Evolutionary conservation across 2,797 vertebrate genomes (phyloP), one percentile per base, ranked within the genome.

Genomic region (Argya squamiceps): DNA sequence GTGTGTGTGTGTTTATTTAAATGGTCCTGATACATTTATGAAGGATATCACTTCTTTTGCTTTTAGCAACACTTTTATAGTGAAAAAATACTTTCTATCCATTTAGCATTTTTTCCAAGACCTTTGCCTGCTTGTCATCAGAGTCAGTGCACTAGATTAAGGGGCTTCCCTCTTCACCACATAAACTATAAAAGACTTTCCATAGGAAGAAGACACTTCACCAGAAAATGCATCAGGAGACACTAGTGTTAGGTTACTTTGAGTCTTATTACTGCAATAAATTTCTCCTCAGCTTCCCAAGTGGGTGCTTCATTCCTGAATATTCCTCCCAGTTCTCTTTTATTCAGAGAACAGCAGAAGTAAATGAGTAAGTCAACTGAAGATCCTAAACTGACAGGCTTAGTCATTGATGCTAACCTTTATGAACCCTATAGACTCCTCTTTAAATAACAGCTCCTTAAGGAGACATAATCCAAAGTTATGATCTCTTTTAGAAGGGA

Each of bases 361-460:
- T 44, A 64, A 95, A 89, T 80, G 44, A 91, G 52, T 91, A 93
- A 95, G 93, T 85, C 84, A 85, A 62, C 49, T 41, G 84, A 85
- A 93, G 75, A 75, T 92, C 46, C 68, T 92, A 91, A 93, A 92
- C 56, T 88, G 91, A 75, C 78, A 89, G 58, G 5, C 53, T 88
- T 89, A 94, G 84, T 88, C 89, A 75, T 26, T 84, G 91, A 75
- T n/a, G 12, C 26, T 93, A 94, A 88, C 89, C 93, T 89, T 93
- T 93, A 89, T 68, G 71, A 94, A 89, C 53, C 23, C n/a, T 65
- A 55, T 36, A 80, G 89, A 75, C 43, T 84, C 19, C 36, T 86
- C 43, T 74, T 94, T 92, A 94, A 94, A 88, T 89, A 92, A 96
- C 17, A 93, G 49, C 44, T 94, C 91, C 79, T 91, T 75, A 81